Conservation (phyloP, 2,797 vertebrate genomes). For the Channallabes apus region DNA sequence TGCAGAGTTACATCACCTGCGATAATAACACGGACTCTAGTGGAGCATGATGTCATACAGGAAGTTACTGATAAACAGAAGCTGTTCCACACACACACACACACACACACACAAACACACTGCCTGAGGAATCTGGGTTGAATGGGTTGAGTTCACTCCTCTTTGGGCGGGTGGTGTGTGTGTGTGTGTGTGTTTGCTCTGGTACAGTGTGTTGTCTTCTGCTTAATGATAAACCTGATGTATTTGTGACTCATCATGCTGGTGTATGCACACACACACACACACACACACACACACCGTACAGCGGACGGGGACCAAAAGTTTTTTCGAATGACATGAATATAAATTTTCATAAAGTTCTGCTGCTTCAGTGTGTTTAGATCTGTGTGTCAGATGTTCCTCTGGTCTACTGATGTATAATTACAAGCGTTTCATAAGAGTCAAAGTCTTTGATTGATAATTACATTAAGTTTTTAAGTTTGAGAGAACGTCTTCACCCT, state of each 20-base stretch:
- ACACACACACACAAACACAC: conserved; percentile 6
- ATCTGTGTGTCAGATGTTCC: too few species aligned
- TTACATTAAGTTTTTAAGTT: too few species aligned
- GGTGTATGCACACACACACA: neutral
- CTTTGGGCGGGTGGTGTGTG: conserved; percentile 32
- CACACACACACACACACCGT: neutral
- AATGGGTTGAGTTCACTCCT: conserved; percentile 67
- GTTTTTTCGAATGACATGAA: too few species aligned
- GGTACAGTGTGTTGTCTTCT: conserved; percentile 11
- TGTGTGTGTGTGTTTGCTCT: neutral
- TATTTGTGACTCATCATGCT: conserved; percentile 1
- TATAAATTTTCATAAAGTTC: too few species aligned
- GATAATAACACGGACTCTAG: neutral
- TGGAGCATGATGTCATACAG: conserved; percentile 67
- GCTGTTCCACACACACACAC: neutral
- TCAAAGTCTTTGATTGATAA: too few species aligned
- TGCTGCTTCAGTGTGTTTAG: too few species aligned
- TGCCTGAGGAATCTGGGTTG: conserved; percentile 62
- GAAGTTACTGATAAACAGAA: conserved; percentile 68
- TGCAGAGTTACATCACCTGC: neutral
- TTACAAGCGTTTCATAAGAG: too few species aligned
- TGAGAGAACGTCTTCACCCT: too few species aligned
- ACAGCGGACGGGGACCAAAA: too few species aligned
- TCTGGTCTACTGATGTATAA: too few species aligned
- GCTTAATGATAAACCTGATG: conserved; percentile 1